Conservation (phyloP, 1,140 invertebrate genomes). For the Caenorhabditis inopinata region DNA sequence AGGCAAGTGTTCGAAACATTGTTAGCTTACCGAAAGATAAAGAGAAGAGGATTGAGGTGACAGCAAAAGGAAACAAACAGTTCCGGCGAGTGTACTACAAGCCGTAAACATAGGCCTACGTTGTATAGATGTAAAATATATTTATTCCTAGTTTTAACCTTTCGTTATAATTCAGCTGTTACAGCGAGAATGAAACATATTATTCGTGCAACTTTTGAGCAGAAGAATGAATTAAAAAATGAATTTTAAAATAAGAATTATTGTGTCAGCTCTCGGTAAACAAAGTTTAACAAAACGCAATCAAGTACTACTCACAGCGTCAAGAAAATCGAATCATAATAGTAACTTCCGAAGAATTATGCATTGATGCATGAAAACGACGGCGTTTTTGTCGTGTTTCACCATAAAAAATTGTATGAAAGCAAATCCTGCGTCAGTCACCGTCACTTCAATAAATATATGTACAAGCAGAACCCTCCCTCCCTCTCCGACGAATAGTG, state of each 20-base stretch:
- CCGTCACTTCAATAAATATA: constrained; percentile 33
- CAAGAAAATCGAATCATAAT: background rate
- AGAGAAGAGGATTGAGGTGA: background rate
- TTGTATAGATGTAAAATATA: too few relatives aligned
- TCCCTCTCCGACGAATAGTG: constrained; percentile 3
- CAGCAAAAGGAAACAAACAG: background rate
- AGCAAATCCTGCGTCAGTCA: constrained; percentile 21
- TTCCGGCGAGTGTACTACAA: background rate
- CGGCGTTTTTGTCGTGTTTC: background rate
- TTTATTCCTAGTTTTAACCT: too few relatives aligned
- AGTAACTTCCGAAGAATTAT: constrained; percentile 28
- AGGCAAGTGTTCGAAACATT: background rate
- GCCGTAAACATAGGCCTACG: too few relatives aligned
- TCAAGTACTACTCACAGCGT: too few relatives aligned
- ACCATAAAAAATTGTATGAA: constrained; percentile 20
- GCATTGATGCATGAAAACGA: constrained; percentile 18
- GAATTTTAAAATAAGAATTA: too few relatives aligned
- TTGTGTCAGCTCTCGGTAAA: too few relatives aligned
- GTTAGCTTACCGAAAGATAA: background rate
- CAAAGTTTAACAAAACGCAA: too few relatives aligned
- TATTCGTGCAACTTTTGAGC: too few relatives aligned
- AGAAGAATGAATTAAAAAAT: too few relatives aligned
- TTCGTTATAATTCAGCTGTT: too few relatives aligned
- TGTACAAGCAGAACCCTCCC: constrained; percentile 23
- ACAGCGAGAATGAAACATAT: too few relatives aligned